A percentile compares a stretch with the other conserved stretches of the same genome.
Conservation (phyloP, 2,113 vertebrate genomes). For the Alligator sinensis region DNA sequence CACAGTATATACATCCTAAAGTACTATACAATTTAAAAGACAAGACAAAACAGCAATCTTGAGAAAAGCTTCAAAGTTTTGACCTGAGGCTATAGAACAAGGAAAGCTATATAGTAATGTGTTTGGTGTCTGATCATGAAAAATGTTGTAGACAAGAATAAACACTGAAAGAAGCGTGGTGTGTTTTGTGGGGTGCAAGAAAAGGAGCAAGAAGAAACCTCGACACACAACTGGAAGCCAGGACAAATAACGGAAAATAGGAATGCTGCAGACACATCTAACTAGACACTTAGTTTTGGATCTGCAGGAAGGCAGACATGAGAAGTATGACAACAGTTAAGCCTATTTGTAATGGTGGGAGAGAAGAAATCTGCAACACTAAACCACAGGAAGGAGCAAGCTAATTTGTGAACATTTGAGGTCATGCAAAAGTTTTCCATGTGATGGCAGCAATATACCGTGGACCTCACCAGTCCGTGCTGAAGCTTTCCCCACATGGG, state of each 20-base stretch:
- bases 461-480: background rate
- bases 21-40: background rate
- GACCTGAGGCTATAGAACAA: background rate
- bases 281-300: background rate
- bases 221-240: background rate
- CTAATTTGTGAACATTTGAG: rapidly evolving
- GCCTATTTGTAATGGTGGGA: background rate
- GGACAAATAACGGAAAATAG: background rate
- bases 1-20: background rate
- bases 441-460: background rate
- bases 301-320: background rate
- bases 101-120: rapidly evolving
- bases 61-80: background rate
- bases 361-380: background rate
- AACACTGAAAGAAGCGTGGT: background rate
- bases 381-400: background rate
- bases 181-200: background rate
- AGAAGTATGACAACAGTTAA: background rate
- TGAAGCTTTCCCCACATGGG: background rate
- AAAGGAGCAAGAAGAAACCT: background rate
- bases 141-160: background rate
- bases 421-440: background rate
- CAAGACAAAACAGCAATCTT: background rate
- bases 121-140: background rate
- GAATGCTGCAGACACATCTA: background rate